phyloP scores from a whole-genome alignment of 2,888 invertebrate species.

The Phlogophora meticulosa region DNA sequence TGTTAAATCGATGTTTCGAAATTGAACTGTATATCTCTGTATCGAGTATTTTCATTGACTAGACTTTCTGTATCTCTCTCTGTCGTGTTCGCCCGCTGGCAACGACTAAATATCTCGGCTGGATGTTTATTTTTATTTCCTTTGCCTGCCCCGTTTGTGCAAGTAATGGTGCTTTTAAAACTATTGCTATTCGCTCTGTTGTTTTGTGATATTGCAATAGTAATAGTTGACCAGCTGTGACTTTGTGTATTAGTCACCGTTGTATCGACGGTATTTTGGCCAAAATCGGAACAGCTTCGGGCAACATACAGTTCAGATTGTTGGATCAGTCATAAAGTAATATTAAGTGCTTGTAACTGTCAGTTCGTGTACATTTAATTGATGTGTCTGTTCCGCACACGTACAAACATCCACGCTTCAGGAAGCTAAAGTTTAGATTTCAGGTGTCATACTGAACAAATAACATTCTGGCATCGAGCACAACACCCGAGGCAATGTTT shows the following conservation, averaged over 20 bases:
- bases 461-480: not conserved
- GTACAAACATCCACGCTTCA: not conserved
- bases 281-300: not conserved
- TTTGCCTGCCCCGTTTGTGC: slow-evolving; percentile 60
- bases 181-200: slow-evolving; percentile 60
- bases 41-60: slow-evolving; percentile 3
- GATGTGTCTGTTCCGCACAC: not conserved
- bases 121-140: slow-evolving; percentile 63
- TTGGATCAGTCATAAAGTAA: not conserved
- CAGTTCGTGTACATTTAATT: not conserved
- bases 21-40: not conserved
- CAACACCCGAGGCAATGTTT: not conserved
- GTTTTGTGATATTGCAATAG: slow-evolving; percentile 49
- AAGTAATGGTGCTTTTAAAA: slow-evolving; percentile 64
- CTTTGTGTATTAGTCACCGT: slow-evolving; percentile 29
- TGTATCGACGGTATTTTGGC: not conserved
- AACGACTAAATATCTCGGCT: slow-evolving; percentile 58
- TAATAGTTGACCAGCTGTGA: slow-evolving; percentile 47
- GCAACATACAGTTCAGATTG: not conserved
- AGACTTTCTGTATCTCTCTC: slow-evolving; percentile 28
- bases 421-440: not conserved
- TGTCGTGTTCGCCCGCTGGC: slow-evolving; percentile 24
- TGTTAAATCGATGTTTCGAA: not conserved
- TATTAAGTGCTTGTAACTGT: not conserved
- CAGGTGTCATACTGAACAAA: not conserved